Percentiles rank a stretch among this genome's conserved stretches.
These are phyloP conservation scores for Ceratosolen solmsi DNA, from an alignment of 1,140 invertebrate genomes.

Conservation along the genomic window DNA sequence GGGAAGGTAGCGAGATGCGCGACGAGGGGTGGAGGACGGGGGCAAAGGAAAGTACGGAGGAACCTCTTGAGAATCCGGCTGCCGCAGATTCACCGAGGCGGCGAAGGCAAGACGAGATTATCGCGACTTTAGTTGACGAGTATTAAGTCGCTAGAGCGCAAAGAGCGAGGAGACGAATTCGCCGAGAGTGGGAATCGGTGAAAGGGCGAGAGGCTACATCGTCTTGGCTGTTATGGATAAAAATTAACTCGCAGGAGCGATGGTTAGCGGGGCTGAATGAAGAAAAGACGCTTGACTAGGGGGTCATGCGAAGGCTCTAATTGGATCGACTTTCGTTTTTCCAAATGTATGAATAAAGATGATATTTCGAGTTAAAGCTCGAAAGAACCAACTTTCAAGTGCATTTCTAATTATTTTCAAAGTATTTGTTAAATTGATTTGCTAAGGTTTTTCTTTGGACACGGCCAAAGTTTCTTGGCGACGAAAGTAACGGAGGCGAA, in stretches of 20 bases:
- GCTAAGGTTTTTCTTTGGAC: too few species aligned
- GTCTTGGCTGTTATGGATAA: constrained; percentile 51
- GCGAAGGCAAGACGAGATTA: constrained; percentile 41
- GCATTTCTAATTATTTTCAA: too few species aligned
- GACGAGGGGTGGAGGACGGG: constrained; percentile 29
- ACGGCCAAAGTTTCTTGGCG: too few species aligned
- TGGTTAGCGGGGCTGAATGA: not conserved
- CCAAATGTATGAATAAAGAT: not conserved
- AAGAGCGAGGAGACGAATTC: constrained; percentile 35
- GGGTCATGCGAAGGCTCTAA: not conserved
- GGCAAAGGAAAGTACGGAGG: constrained; percentile 47
- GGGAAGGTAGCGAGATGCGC: not conserved
- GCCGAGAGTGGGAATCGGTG: not conserved
- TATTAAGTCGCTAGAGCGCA: constrained; percentile 52
- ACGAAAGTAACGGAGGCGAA: too few species aligned
- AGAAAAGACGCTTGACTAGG: not conserved
- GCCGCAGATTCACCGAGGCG: not conserved
- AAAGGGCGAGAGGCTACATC: not conserved
- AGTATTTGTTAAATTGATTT: too few species aligned
- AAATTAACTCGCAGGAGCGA: not conserved
- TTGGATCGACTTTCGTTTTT: not conserved
- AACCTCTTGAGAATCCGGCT: constrained; percentile 14
- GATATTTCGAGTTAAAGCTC: not conserved
- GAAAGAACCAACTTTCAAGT: too few species aligned
- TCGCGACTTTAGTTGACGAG: constrained; percentile 34